Conservation (phyloP, 2,797 vertebrate genomes). For the Synaphobranchus kaupii region DNA sequence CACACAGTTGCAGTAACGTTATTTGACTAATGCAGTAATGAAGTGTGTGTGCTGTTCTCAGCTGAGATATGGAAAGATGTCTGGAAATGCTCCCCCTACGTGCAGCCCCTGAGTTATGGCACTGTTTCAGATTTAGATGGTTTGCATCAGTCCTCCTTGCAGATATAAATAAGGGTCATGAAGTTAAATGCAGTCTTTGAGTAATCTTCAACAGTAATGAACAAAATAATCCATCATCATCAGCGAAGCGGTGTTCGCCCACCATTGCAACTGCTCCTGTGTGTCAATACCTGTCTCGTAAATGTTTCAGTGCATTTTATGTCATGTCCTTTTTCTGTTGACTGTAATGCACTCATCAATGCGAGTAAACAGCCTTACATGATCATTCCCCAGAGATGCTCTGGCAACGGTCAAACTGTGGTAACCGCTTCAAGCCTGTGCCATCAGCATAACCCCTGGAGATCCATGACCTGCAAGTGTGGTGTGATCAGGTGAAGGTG, state of each 20-base stretch:
- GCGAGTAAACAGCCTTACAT: neutral
- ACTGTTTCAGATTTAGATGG: neutral
- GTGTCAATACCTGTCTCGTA: neutral
- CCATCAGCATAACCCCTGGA: neutral
- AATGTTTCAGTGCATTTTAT: neutral
- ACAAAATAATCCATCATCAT: neutral
- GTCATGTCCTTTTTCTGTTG: neutral
- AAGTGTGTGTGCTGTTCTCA: neutral
- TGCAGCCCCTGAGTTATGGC: neutral
- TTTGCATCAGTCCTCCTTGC: neutral
- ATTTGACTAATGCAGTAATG: neutral
- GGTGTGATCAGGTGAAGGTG: constrained; percentile 42
- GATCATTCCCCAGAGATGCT: neutral
- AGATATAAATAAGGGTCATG: neutral
- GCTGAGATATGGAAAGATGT: neutral
- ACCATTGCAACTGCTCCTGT: neutral
- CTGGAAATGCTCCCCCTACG: constrained; percentile 1
- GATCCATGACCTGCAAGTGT: constrained; percentile 41
- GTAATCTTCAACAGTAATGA: neutral
- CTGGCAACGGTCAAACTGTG: neutral
- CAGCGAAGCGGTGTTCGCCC: neutral
- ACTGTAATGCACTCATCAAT: neutral
- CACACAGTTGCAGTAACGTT: neutral
- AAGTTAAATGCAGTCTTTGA: neutral
- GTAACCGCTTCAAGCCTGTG: neutral